phyloP scores from a whole-genome alignment of 2,888 invertebrate species.

The Drosophila anomelani region DNA sequence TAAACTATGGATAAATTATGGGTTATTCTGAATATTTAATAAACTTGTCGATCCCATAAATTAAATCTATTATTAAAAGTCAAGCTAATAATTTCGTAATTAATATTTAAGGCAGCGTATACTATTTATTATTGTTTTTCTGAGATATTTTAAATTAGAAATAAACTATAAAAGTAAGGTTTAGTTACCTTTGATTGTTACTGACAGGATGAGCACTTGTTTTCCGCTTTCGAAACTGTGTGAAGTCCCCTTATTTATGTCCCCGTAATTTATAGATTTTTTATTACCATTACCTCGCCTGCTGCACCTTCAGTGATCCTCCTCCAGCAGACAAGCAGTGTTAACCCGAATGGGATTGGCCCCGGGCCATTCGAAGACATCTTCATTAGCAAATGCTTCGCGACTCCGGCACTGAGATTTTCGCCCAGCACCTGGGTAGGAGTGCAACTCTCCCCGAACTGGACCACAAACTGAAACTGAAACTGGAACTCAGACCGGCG shows the following conservation, averaged over 20 bases:
- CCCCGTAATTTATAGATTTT: slow-evolving; percentile 68
- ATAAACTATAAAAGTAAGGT: not conserved
- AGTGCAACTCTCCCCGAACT: not conserved
- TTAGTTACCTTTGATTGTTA: not conserved
- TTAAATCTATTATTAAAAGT: not conserved
- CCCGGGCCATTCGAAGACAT: slow-evolving; percentile 58
- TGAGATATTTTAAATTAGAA: not conserved
- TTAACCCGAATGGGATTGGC: slow-evolving; percentile 47
- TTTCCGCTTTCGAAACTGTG: slow-evolving; percentile 22
- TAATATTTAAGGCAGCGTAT: not conserved
- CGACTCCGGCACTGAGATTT: slow-evolving; percentile 14
- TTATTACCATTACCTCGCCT: slow-evolving; percentile 49
- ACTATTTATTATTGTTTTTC: no score
- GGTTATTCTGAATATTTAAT: no score
- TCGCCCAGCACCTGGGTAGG: not conserved
- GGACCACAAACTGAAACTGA: slow-evolving; percentile 1
- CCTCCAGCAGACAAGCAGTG: slow-evolving; percentile 26
- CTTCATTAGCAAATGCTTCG: slow-evolving; percentile 71
- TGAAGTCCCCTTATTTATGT: slow-evolving; percentile 63
- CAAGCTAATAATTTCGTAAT: not conserved
- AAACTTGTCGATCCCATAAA: not conserved
- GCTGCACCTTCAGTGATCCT: slow-evolving; percentile 53
- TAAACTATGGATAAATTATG: slow-evolving; percentile 6
- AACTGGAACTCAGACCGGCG: slow-evolving; percentile 46
- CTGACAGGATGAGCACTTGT: slow-evolving; percentile 14